Conservation (phyloP, 2,888 invertebrate species). For the Callinectes sapidus region DNA sequence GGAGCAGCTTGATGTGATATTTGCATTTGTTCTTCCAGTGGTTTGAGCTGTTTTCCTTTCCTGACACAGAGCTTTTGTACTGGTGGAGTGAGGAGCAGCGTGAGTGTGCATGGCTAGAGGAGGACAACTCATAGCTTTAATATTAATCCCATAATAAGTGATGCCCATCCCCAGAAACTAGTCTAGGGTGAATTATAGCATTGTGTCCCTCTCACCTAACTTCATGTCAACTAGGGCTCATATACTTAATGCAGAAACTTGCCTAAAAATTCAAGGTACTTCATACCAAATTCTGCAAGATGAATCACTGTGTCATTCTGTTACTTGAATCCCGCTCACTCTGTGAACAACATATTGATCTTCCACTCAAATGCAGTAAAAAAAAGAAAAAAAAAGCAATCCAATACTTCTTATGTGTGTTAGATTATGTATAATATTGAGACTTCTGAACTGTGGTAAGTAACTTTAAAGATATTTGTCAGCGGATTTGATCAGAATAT, state of each 20-base stretch:
- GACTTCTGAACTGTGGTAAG: slow-evolving; percentile 19
- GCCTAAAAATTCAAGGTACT: slow-evolving; percentile 27
- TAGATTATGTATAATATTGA: slow-evolving; percentile 24
- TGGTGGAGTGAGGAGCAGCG: slow-evolving; percentile 50
- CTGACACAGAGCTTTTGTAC: slow-evolving; percentile 60
- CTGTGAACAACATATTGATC: slow-evolving; percentile 33
- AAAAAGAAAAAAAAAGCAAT: slow-evolving; percentile 8
- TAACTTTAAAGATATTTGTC: neutral
- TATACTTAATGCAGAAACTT: slow-evolving; percentile 28
- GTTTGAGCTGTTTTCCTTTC: slow-evolving; percentile 59
- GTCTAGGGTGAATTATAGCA: slow-evolving; percentile 8
- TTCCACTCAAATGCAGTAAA: slow-evolving; percentile 45
- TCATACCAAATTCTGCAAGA: neutral
- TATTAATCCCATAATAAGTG: slow-evolving; percentile 28
- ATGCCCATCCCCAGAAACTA: slow-evolving; percentile 23
- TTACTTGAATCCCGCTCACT: slow-evolving; percentile 24
- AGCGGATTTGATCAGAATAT: slow-evolving; percentile 19
- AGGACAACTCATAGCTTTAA: slow-evolving; percentile 59
- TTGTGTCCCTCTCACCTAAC: slow-evolving; percentile 18
- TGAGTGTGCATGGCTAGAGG: slow-evolving; percentile 51
- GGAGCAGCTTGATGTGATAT: slow-evolving; percentile 68
- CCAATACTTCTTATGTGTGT: slow-evolving; percentile 30
- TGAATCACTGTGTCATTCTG: neutral
- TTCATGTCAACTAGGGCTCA: slow-evolving; percentile 16
- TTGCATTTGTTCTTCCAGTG: slow-evolving; percentile 66